Conservation (phyloP, 2,888 invertebrate genomes). For the Rhagophthalmus giganteus region DNA sequence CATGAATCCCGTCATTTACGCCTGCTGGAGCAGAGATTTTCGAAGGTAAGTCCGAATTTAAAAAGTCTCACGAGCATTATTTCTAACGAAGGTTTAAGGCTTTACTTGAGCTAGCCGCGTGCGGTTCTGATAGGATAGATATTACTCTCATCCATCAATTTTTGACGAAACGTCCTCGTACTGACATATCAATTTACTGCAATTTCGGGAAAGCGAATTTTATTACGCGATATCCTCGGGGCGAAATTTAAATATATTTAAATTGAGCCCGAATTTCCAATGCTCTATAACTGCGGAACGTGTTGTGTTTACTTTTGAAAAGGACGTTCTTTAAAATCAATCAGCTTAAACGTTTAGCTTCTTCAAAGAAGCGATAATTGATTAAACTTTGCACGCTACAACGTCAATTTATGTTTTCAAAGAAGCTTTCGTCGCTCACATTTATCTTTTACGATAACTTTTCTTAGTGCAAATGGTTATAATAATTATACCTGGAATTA, state of each 20-base stretch:
- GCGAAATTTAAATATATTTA: constrained; percentile 16
- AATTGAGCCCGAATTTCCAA: constrained; percentile 7
- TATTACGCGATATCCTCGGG: constrained; percentile 17
- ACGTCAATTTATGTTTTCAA: too few species aligned
- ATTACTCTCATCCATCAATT: not conserved
- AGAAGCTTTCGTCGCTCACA: too few species aligned
- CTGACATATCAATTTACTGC: constrained; percentile 23
- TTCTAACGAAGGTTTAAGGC: too few species aligned
- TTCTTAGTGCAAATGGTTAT: too few species aligned
- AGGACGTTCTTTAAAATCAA: constrained; percentile 6
- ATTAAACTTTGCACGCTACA: too few species aligned
- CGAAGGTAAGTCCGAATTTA: constrained; percentile 81
- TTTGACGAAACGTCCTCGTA: not conserved
- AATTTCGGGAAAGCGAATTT: constrained; percentile 13
- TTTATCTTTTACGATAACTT: too few species aligned
- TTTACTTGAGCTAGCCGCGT: too few species aligned
- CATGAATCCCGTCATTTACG: constrained; percentile 97
- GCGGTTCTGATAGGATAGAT: not conserved
- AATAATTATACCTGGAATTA: too few species aligned
- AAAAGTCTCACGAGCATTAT: too few species aligned
- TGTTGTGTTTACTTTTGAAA: constrained; percentile 10
- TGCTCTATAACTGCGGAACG: constrained; percentile 5
- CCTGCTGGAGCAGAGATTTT: constrained; percentile 97
- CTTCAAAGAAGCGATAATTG: constrained; percentile 6
- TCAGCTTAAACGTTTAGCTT: constrained; percentile 6